Evolutionary conservation across 2,113 vertebrate species (phyloP).

Genomic region (Carollia perspicillata): DNA sequence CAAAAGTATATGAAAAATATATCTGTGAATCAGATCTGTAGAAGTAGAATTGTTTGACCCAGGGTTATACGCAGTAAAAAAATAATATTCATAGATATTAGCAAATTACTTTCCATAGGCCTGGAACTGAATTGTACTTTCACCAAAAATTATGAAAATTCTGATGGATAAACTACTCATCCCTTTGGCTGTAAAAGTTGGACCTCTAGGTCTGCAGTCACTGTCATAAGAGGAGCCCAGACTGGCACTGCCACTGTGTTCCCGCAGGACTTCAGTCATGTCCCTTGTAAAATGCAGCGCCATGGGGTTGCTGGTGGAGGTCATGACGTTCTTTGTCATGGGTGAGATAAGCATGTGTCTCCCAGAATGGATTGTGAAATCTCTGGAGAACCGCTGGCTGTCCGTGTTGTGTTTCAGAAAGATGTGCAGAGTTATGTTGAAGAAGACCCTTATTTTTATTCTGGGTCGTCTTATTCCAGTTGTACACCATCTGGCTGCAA

Average conservation of each 20-base stretch:
- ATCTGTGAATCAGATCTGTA: neutral
- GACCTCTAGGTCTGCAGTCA: too few species aligned
- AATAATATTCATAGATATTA: neutral
- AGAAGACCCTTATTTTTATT: too few species aligned
- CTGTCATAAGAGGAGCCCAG: neutral
- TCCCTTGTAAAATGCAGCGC: neutral
- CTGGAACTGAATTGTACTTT: neutral
- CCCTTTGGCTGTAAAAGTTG: too few species aligned
- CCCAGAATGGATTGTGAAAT: neutral
- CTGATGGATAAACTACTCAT: neutral
- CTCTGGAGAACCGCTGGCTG: neutral
- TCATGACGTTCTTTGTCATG: neutral
- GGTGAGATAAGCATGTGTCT: neutral
- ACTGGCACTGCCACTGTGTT: neutral
- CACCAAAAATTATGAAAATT: neutral
- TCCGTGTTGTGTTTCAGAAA: neutral
- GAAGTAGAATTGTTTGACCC: conserved; percentile 3
- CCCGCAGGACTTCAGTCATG: neutral
- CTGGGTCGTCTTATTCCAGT: too few species aligned
- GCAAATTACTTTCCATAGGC: neutral
- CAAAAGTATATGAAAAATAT: neutral
- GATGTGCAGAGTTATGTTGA: neutral
- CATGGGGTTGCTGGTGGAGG: neutral
- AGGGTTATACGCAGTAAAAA: neutral
- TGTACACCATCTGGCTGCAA: too few species aligned